Evolutionary conservation across 2,888 invertebrate genomes (phyloP).

Genomic region (Acrobasis suavella): DNA sequence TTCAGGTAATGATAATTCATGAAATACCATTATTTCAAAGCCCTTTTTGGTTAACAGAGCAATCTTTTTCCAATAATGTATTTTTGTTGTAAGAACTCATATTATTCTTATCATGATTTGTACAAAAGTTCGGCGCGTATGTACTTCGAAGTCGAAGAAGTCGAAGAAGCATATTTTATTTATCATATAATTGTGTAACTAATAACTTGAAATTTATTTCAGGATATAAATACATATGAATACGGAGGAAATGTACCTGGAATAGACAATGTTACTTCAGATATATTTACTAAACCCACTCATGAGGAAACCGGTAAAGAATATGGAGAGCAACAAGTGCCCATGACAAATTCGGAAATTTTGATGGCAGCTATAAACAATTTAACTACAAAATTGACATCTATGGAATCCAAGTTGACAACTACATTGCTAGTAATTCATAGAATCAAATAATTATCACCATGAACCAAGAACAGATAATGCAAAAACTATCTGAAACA

Average conservation of each 20-base stretch:
- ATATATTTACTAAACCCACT: conserved; percentile 23
- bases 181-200: too few relatives aligned
- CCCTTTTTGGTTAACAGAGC: too few relatives aligned
- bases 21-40: too few relatives aligned
- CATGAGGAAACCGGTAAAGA: conserved; percentile 21
- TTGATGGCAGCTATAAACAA: conserved; percentile 22
- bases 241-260: conserved; percentile 21
- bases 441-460: conserved; percentile 24
- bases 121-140: too few relatives aligned
- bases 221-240: conserved; percentile 19
- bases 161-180: too few relatives aligned
- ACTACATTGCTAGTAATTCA: conserved; percentile 24
- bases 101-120: too few relatives aligned
- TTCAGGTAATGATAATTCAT: too few relatives aligned
- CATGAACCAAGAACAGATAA: conserved; percentile 23
- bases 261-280: conserved; percentile 21
- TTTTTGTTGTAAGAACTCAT: too few relatives aligned
- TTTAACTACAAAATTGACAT: conserved; percentile 23
- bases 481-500: conserved; percentile 22
- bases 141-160: too few relatives aligned
- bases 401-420: conserved; percentile 22
- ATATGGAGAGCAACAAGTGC: conserved; percentile 23
- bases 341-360: conserved; percentile 22
- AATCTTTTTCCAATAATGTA: too few relatives aligned
- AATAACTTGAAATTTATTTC: not conserved